Base-by-base conservation (phyloP, 1,140 invertebrate genomes). In the Batillaria attramentaria region DNA sequence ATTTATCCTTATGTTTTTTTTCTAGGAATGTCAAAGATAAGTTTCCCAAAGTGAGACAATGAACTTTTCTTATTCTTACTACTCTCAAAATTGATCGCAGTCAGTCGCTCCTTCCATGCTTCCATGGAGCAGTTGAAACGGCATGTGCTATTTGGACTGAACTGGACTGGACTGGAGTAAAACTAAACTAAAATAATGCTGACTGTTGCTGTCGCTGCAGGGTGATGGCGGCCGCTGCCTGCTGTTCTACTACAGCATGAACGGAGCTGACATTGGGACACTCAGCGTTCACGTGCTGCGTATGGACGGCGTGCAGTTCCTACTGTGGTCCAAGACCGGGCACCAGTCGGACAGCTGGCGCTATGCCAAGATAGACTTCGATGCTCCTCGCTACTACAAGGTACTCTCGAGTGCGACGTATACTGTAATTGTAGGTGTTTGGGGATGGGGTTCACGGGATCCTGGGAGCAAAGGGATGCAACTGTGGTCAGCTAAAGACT, bases 301-400 rank as follows among this genome's bases (percentile, higher is more conserved):
- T 18, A n/a, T 41, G 54, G 57, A 74, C 50, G 60, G 69, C 28
- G 54, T 41, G 20, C 31, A 54, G n/a, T 28, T 33, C 5, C 80
- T 81, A 13, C 72, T 89, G n/a, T 90, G 83, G 84, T 77, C 79
- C 31, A 69, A 84, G 6, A 78, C 83, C 43, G 86, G 87, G 28
- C 79, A 84, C 74, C 86, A 90, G 62, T 84, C 85, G 42, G 86
- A 85, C 72, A 69, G 79, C 37, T 91, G 90, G 90, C 69, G 60
- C 4, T 24, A 33, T 16, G 79, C 77, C 43, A 68, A 80, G 37
- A 35, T 80, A 24, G 79, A 80, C 68, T 66, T 74, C 54, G 50
- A 69, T 24, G 46, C 73, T 5, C 73, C 73, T 39, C 41, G 57
- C 41, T 75, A 62, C 57, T 75, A 75, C 73, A 72, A 72, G 43